Evolutionary conservation across 2,113 vertebrate species (phyloP).

Genomic region (Alouatta palliata): DNA sequence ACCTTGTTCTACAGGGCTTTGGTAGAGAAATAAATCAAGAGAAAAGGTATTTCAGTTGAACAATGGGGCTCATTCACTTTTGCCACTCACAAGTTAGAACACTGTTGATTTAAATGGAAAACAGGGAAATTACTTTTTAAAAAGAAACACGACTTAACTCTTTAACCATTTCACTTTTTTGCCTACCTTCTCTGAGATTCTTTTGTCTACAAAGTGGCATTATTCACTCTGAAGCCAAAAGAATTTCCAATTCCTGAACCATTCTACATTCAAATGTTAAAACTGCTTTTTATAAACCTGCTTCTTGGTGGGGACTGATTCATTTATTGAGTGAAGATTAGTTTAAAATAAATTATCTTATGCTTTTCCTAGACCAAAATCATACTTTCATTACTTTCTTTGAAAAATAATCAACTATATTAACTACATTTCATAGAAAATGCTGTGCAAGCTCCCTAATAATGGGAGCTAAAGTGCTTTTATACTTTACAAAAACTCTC

Average conservation of each 20-base stretch:
- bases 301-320: neutral
- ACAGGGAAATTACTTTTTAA: slow-evolving; percentile 27
- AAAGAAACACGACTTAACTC: neutral
- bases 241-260: slow-evolving; percentile 1
- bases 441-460: neutral
- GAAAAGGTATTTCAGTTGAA: slow-evolving; percentile 10
- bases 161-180: neutral
- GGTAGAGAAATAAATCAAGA: neutral
- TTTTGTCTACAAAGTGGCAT: neutral
- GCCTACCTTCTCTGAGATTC: neutral
- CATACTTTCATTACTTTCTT: neutral
- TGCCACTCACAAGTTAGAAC: neutral
- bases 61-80: neutral
- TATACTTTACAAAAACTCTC: neutral
- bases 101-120: slow-evolving; percentile 37
- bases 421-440: neutral
- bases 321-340: neutral
- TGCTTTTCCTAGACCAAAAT: neutral
- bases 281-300: slow-evolving; percentile 23
- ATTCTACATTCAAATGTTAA: neutral
- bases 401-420: slow-evolving; percentile 19
- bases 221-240: neutral
- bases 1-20: neutral
- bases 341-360: neutral
- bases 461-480: neutral